Evolutionary conservation across 2,113 vertebrate genomes (phyloP), one percentile per base, ranked within the genome.

Genomic region (Ctenomys sociabilis): DNA sequence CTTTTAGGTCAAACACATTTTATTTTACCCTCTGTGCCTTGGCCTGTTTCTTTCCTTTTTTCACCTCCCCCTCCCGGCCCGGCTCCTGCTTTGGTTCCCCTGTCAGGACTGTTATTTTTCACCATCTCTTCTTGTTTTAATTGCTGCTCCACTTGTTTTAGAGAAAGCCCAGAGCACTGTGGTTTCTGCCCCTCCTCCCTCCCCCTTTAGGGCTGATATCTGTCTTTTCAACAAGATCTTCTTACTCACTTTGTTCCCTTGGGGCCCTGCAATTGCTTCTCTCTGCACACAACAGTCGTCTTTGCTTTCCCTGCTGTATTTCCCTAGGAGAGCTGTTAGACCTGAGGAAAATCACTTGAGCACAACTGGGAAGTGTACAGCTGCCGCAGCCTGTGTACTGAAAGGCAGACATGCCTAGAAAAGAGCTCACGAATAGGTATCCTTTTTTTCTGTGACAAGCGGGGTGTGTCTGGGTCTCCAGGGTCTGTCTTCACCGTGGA

Each of bases 141-240:
- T 88, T 32, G 85, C 82, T 35, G 28, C 52, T 13, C 70, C 68
- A 21, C 6, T 54, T 78, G 85, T 63, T 35, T 66, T 35, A 17
- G 37, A 72, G 89, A 61, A 86, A 90, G 49, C 32, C 16, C 22
- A 22, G 85, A n/a, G 10, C 26, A 3, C 68, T 68, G 85, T 35
- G 94, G 66, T 73, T 43, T 70, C 87, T 37, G 57, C 8, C 28
- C 26, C 17, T 30, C 11, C 21, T 37, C 1, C 26, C 12, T 14
- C 28, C 64, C 73, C 66, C n/a, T 4, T 12, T 26, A 35, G 54
- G 28, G 12, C 85, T 61, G 75, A 45, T 16, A 24, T 43, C 87
- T 95, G 92, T 66, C 75, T 80, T 66, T 84, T 54, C 80, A 92
- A 84, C 61, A 52, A 84, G 92, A 4, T 32, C 72, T 77, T 66